Base-by-base conservation (phyloP, 2,113 vertebrate genomes). In the Mormyrus iriodes region DNA sequence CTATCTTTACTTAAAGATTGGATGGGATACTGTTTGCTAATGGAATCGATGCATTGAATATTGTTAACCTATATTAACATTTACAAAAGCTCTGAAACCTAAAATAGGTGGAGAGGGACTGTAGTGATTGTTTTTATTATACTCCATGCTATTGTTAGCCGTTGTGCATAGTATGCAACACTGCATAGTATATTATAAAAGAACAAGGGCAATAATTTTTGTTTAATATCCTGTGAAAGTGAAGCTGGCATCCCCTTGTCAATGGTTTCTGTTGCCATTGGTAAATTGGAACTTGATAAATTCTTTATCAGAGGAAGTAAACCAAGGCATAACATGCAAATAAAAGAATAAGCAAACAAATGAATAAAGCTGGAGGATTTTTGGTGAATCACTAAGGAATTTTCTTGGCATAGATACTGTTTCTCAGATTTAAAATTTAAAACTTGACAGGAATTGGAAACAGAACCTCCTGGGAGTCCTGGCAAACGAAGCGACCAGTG, bases 381-480 rank as follows among this genome's bases (percentile, higher is more conserved):
- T 48, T 42, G 19, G 35, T 2, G 58, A 90, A 42, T 88, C 21
- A 27, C 87, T 85, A 24, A 84, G 58, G 87, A 84, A 61, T 82
- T 86, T 46, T 35, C 53, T 69, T 85, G 55, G 31, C 58, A 86
- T 85, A 42, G 85, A 53, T 55, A 55, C 85, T 85, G 87, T n/a
- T 15, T 21, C 86, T 49, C 82, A 88, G 48, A 88, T n/a, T 69
- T 19, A 46, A 42, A 12, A 88, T n/a, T 69, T 19, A 46, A 42
- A 12, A n/a, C 79, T 73, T 88, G 90, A 88, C 87, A 88, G 90
- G 76, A 88, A 44, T 61, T 48, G 61, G 85, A 90, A 65, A 35
- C 17, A 19, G 52, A 3, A 27, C 79, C 90, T 73, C 82, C 24
- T n/a, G 90, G 82, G 89, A 88, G 17, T 42, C 44, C 51, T 35